Conservation (phyloP, 2,797 vertebrate genomes). For the Eidolon dupreanum region DNA sequence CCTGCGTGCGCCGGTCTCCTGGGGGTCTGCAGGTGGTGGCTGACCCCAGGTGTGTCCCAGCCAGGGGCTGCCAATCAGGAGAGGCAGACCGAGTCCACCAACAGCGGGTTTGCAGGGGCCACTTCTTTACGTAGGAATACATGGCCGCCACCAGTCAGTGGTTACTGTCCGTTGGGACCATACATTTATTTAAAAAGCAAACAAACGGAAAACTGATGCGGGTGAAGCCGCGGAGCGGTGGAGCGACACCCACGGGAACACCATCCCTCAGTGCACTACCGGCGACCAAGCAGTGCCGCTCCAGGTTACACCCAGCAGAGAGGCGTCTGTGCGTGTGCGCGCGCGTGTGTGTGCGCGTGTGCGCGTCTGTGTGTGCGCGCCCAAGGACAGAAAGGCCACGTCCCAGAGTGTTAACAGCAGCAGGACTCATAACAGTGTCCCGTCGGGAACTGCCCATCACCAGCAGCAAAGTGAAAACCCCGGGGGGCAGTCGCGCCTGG, state of each 20-base stretch:
- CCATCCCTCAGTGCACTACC: rapidly evolving
- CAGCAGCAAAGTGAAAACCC: rapidly evolving
- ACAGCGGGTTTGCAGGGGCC: background rate
- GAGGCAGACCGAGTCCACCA: background rate
- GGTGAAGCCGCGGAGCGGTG: background rate
- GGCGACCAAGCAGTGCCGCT: rapidly evolving
- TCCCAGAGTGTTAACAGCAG: rapidly evolving
- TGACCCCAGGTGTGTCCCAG: background rate
- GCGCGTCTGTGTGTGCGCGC: rapidly evolving
- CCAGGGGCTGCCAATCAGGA: background rate
- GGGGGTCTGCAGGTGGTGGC: rapidly evolving
- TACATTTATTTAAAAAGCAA: background rate
- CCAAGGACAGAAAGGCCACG: rapidly evolving
- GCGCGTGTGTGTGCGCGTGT: too few relatives aligned
- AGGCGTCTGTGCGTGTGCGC: too few relatives aligned
- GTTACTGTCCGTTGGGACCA: background rate
- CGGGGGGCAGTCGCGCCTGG: rapidly evolving
- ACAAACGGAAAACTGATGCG: background rate
- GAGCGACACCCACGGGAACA: rapidly evolving
- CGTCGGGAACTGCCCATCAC: rapidly evolving
- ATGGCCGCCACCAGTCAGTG: background rate
- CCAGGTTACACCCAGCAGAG: too few relatives aligned
- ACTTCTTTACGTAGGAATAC: background rate
- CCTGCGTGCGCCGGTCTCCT: rapidly evolving
- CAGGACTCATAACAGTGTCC: background rate